Evolutionary conservation across 2,113 vertebrate species (phyloP).

Genomic region (Larimichthys crocea): DNA sequence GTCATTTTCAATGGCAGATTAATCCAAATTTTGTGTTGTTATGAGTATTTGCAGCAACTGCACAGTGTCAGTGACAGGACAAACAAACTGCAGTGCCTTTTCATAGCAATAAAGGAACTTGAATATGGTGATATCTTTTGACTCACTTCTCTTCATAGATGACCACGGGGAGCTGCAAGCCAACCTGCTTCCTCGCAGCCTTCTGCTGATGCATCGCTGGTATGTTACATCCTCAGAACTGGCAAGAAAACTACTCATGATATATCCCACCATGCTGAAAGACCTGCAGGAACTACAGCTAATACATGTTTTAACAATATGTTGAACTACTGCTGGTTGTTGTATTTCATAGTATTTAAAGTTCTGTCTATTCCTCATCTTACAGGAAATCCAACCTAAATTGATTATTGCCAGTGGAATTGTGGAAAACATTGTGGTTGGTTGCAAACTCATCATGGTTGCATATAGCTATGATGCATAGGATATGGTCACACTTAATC

Average conservation of each 20-base stretch:
- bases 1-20: no score
- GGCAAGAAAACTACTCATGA: constrained; percentile 92
- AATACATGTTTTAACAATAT: not conserved
- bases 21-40: no score
- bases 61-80: no score
- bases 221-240: constrained; percentile 94
- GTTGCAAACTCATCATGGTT: no score
- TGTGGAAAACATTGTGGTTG: not conserved
- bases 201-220: constrained; percentile 98
- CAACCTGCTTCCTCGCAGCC: constrained; percentile 89
- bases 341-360: not conserved
- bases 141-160: constrained; percentile 83
- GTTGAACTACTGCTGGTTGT: not conserved
- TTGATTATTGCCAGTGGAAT: not conserved
- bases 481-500: no score
- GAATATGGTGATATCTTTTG: constrained; percentile 3
- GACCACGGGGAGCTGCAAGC: constrained; percentile 87
- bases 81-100: no score
- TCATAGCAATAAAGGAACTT: not conserved
- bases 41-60: no score
- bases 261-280: constrained; percentile 89
- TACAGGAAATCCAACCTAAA: not conserved
- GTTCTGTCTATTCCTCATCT: not conserved
- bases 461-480: no score
- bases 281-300: not conserved